Evolutionary conservation across 2,797 vertebrate species (phyloP).

Genomic region (Acrossocheilus wenchowensis): DNA sequence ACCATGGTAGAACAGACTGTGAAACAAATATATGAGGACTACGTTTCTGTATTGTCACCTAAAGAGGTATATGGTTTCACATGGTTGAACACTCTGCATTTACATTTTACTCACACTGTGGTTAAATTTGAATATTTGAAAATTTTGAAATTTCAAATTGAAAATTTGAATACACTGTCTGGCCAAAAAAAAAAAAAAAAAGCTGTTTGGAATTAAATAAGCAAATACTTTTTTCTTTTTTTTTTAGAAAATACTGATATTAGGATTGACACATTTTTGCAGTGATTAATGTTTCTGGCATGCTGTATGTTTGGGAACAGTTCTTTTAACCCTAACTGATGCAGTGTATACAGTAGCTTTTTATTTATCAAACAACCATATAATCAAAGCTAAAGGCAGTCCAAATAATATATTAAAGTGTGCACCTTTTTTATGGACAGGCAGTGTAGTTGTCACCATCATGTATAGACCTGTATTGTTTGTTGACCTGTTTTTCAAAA

Average conservation of each 20-base stretch:
- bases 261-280: neutral
- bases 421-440: too few species aligned
- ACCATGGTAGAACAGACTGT: slow-evolving; percentile 92
- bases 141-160: too few species aligned
- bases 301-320: neutral
- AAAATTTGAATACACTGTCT: neutral
- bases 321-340: neutral
- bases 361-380: too few species aligned
- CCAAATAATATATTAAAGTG: too few species aligned
- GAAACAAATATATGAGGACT: slow-evolving; percentile 95
- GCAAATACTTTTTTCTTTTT: too few species aligned
- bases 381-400: too few species aligned
- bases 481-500: neutral
- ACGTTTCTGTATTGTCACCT: slow-evolving; percentile 96
- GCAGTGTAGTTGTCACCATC: neutral
- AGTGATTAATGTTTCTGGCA: neutral
- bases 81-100: neutral
- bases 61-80: slow-evolving; percentile 85
- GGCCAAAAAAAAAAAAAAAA: neutral
- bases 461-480: neutral
- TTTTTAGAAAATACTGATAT: neutral
- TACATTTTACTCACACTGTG: neutral
- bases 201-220: too few species aligned
- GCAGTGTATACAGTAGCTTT: too few species aligned
- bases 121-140: neutral